Conservation (phyloP, 2,888 invertebrate species). For the Nomada fucata region DNA sequence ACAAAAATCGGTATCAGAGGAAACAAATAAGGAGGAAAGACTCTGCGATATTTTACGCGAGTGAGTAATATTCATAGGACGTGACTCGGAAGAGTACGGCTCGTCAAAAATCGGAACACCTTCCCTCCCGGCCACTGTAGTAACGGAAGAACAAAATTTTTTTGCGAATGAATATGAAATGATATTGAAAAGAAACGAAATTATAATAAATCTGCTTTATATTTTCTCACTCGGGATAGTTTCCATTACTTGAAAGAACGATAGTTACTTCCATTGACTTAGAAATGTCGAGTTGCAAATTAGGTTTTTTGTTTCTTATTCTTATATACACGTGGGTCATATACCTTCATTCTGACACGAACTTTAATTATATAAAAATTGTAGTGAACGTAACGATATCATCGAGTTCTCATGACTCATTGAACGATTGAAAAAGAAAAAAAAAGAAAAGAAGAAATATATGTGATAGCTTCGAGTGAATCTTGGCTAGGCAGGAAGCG, state of each 20-base stretch:
- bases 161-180: conserved; percentile 21
- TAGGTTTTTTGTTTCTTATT: conserved; percentile 20
- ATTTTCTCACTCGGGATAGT: conserved; percentile 61
- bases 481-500: conserved; percentile 39
- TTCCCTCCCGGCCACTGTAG: conserved; percentile 37
- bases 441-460: conserved; percentile 13
- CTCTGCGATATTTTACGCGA: conserved; percentile 63
- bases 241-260: conserved; percentile 28
- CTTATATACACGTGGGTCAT: background rate
- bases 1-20: conserved; percentile 10
- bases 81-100: conserved; percentile 65
- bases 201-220: conserved; percentile 57
- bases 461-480: conserved; percentile 30
- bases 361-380: conserved; percentile 1
- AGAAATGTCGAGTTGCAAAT: conserved; percentile 24
- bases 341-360: background rate
- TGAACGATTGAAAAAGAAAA: background rate
- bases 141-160: conserved; percentile 29
- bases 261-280: conserved; percentile 36
- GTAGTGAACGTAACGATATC: background rate
- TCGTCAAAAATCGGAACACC: conserved; percentile 63
- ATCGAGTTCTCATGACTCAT: conserved; percentile 27
- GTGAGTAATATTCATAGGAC: conserved; percentile 53
- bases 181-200: conserved; percentile 22
- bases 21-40: conserved; percentile 30